Percentiles rank a stretch among this genome's conserved stretches.
Conservation (phyloP, 2,113 vertebrate genomes). For the Pithys albifrons region DNA sequence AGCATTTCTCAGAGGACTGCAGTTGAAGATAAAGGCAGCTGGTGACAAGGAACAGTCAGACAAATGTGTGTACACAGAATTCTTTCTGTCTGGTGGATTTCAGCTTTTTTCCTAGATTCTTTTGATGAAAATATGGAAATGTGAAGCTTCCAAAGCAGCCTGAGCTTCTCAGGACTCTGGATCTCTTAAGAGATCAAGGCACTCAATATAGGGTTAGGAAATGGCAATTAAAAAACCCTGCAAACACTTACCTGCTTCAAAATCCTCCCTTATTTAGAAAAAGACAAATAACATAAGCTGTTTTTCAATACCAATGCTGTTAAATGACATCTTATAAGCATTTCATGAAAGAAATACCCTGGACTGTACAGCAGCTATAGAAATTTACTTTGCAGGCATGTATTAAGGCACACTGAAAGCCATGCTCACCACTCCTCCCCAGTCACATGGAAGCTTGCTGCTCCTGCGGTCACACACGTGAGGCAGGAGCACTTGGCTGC, state of each 20-base stretch:
- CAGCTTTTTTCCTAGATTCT: not conserved
- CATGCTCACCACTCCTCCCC: not conserved
- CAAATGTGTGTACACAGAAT: not conserved
- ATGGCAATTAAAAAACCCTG: not conserved
- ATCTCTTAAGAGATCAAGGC: not conserved
- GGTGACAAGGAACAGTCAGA: not conserved
- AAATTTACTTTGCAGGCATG: not conserved
- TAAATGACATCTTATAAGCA: not conserved
- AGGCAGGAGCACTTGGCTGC: not conserved
- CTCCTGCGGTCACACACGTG: not conserved
- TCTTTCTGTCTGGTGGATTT: not conserved
- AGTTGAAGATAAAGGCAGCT: not conserved
- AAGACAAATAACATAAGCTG: not conserved
- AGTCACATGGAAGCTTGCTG: not conserved
- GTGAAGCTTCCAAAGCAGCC: not conserved
- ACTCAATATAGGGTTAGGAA: not conserved
- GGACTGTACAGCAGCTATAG: not conserved
- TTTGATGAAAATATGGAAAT: not conserved
- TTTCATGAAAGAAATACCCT: constrained; percentile 1
- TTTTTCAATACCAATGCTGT: not conserved
- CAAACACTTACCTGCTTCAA: not conserved
- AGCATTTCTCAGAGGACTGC: not conserved
- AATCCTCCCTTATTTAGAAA: not conserved
- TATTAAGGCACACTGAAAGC: not conserved
- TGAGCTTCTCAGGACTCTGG: not conserved